A percentile compares a stretch with the other conserved stretches of the same genome.
phyloP scores from a whole-genome alignment of 2,888 invertebrate species.

The Labia minor region DNA sequence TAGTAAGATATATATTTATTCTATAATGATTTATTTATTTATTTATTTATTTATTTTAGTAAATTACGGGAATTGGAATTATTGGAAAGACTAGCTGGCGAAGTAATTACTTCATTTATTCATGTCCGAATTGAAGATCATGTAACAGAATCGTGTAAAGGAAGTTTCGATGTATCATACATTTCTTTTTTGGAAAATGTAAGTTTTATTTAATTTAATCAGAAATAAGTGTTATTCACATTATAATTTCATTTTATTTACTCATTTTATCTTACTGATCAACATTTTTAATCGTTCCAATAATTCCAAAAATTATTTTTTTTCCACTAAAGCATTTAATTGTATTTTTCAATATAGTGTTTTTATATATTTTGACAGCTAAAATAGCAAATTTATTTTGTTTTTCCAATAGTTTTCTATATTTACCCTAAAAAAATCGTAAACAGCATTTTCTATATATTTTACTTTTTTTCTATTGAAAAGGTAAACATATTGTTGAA shows the following conservation, averaged over 20 bases:
- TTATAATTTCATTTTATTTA: background rate
- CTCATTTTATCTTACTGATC: slow-evolving; percentile 15
- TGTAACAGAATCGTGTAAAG: slow-evolving; percentile 74
- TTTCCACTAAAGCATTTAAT: slow-evolving; percentile 14
- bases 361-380: too few species aligned
- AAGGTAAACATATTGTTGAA: too few species aligned
- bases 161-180: slow-evolving; percentile 75
- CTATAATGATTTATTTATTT: background rate
- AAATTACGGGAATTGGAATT: slow-evolving; percentile 64
- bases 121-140: slow-evolving; percentile 72
- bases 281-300: background rate
- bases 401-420: too few species aligned
- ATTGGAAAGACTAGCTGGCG: slow-evolving; percentile 72
- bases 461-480: too few species aligned
- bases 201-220: slow-evolving; percentile 29
- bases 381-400: too few species aligned
- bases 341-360: too few species aligned
- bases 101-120: slow-evolving; percentile 71
- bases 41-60: slow-evolving; percentile 31
- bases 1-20: slow-evolving; percentile 39
- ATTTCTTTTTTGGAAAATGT: slow-evolving; percentile 63
- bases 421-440: too few species aligned
- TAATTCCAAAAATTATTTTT: background rate
- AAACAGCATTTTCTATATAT: too few species aligned
- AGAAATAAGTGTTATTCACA: slow-evolving; percentile 14